phyloP scores from a whole-genome alignment of 2,888 invertebrate species.

The Agriopis leucophaearia region DNA sequence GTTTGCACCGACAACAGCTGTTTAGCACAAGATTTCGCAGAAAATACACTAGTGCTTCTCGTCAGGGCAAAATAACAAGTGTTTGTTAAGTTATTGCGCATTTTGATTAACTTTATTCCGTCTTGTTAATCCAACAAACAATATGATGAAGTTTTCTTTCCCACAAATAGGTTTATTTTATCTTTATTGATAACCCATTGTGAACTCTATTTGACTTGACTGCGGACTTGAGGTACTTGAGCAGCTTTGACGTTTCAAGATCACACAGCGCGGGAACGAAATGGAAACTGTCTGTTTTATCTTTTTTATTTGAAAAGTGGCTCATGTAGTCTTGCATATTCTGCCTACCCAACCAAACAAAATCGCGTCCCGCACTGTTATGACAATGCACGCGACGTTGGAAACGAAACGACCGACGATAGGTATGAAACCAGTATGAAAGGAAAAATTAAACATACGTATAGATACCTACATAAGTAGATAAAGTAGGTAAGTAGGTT shows the following conservation, averaged over 20 bases:
- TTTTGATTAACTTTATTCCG: conserved; percentile 54
- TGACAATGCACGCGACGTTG: not conserved
- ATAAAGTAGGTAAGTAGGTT: too few species aligned
- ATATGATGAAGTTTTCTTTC: conserved; percentile 57
- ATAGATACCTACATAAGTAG: too few species aligned
- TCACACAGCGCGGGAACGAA: conserved; percentile 19
- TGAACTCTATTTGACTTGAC: conserved; percentile 64
- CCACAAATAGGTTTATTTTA: conserved; percentile 61
- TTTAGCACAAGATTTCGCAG: conserved; percentile 48
- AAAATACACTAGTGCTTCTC: conserved; percentile 53
- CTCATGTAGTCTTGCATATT: not conserved
- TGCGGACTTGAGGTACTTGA: not conserved
- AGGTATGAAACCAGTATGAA: not conserved
- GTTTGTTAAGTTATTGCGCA: conserved; percentile 66
- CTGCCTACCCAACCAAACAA: not conserved
- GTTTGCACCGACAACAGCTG: conserved; percentile 55
- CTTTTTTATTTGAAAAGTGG: not conserved
- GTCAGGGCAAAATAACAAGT: conserved; percentile 58
- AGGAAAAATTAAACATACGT: too few species aligned
- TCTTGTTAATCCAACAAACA: conserved; percentile 48
- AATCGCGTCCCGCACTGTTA: too few species aligned
- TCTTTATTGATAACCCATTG: conserved; percentile 78
- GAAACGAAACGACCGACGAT: not conserved
- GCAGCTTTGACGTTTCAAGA: conserved; percentile 43
- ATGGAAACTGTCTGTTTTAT: not conserved